Evolutionary conservation across 2,888 invertebrate genomes (phyloP).

Genomic region (Drosophila pseudotakahashii): DNA sequence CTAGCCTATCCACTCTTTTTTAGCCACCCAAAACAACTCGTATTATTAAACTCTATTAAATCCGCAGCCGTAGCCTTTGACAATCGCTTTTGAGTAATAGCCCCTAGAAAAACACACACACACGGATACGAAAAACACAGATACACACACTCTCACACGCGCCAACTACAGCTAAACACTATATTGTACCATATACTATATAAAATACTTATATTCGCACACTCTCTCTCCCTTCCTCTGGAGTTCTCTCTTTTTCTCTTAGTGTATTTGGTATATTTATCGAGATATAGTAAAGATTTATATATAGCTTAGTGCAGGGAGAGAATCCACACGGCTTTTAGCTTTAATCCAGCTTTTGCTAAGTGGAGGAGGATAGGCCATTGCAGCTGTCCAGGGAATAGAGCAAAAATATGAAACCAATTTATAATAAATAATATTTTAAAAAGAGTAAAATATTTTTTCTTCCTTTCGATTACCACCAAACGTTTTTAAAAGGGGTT

Average conservation of each 20-base stretch:
- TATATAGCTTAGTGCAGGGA: slow-evolving; percentile 2
- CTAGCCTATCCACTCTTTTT: slow-evolving; percentile 17
- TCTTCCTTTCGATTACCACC: background rate
- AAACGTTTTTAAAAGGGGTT: background rate
- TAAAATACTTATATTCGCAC: slow-evolving; percentile 3
- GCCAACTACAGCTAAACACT: slow-evolving; percentile 23
- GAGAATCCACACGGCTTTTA: slow-evolving; percentile 21
- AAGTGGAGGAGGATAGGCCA: background rate
- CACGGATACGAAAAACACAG: slow-evolving; percentile 15
- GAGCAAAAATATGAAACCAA: too few relatives aligned
- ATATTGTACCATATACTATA: slow-evolving; percentile 12
- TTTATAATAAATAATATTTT: too few relatives aligned
- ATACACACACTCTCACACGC: slow-evolving; percentile 11
- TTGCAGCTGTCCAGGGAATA: slow-evolving; percentile 3
- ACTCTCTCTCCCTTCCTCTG: slow-evolving; percentile 7
- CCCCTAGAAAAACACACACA: slow-evolving; percentile 3
- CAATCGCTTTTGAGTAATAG: slow-evolving; percentile 20
- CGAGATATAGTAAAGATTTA: background rate
- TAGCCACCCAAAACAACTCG: slow-evolving; percentile 10
- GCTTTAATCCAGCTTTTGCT: slow-evolving; percentile 17
- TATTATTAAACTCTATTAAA: slow-evolving; percentile 16
- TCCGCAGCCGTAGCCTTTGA: slow-evolving; percentile 36
- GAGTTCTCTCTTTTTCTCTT: slow-evolving; percentile 6
- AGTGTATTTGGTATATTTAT: slow-evolving; percentile 6
- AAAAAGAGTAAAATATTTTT: too few relatives aligned